phyloP scores from a whole-genome alignment of 2,797 vertebrate species.

The Anabacerthia variegaticeps region DNA sequence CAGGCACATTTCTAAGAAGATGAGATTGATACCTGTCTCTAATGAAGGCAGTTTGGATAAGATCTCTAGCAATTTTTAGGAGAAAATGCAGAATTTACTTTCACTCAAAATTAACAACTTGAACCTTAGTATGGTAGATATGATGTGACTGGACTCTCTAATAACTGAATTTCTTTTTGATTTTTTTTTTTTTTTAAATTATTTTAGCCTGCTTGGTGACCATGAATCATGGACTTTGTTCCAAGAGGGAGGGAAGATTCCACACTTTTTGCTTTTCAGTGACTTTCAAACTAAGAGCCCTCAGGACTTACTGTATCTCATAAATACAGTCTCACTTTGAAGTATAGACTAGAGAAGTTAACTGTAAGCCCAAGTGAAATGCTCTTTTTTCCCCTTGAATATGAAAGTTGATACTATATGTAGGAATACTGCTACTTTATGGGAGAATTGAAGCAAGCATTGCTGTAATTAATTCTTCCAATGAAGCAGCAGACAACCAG shows the following conservation, averaged over 20 bases:
- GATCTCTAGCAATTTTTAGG: not conserved
- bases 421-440: not conserved
- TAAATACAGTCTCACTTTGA: constrained; percentile 12
- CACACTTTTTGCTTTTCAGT: not conserved
- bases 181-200: not conserved
- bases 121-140: not conserved
- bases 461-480: not conserved
- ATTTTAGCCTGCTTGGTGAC: constrained; percentile 20
- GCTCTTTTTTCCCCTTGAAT: not conserved
- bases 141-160: not conserved
- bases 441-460: not conserved
- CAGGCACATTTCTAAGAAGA: not conserved
- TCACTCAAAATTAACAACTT: not conserved
- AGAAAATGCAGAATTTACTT: constrained; percentile 25
- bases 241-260: not conserved
- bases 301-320: constrained; percentile 12
- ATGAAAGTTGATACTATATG: not conserved
- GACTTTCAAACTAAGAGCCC: constrained; percentile 3
- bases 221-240: constrained; percentile 33
- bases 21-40: not conserved
- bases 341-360: constrained; percentile 19
- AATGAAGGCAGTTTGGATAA: not conserved
- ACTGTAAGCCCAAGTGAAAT: constrained; percentile 3
- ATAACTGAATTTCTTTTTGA: not conserved
- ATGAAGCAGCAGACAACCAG: not conserved